A percentile compares a stretch with the other conserved stretches of the same genome.
These are phyloP conservation scores for Hormiphora californensis DNA, from an alignment of 37 sponge, comb jelly and placozoan genomes.

Conservation along the genomic window DNA sequence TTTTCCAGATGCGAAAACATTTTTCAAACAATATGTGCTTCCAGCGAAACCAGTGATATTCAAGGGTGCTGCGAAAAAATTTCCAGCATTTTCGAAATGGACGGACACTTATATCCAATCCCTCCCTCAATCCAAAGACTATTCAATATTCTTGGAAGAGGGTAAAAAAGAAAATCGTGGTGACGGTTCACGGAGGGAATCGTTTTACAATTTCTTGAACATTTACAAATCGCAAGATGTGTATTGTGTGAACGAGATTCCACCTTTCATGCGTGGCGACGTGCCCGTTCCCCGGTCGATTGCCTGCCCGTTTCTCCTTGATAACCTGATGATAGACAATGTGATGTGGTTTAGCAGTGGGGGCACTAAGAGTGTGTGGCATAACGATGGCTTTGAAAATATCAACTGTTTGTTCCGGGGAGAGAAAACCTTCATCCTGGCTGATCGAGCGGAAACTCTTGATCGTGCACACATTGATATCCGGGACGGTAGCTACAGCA, in stretches of 20 bases:
- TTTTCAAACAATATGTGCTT: not conserved
- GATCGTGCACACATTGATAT: constrained; percentile 29
- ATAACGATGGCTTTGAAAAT: constrained; percentile 52
- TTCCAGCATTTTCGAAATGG: constrained; percentile 53
- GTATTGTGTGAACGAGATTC: not conserved
- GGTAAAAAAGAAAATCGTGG: constrained; percentile 54
- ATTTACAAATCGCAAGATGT: constrained; percentile 7
- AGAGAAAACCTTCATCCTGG: constrained; percentile 29
- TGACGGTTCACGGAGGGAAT: not conserved
- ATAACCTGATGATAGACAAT: not conserved
- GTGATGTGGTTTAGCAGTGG: constrained; percentile 59
- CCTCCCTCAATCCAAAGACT: constrained; percentile 1
- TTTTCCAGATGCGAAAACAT: too few species aligned
- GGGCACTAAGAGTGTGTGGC: constrained; percentile 47
- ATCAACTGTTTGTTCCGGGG: constrained; percentile 50
- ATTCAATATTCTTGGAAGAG: not conserved
- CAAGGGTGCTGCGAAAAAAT: constrained; percentile 18
- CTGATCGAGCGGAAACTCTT: not conserved
- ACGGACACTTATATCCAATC: constrained; percentile 21
- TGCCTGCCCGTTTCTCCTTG: not conserved
- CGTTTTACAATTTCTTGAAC: constrained; percentile 28
- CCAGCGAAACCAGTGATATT: constrained; percentile 19
- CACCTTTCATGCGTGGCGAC: not conserved
- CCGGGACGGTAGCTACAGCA: not conserved
- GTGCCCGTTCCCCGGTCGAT: not conserved